These are phyloP conservation scores for Panulirus ornatus DNA, from an alignment of 1,140 invertebrate genomes.

Conservation along the genomic window DNA sequence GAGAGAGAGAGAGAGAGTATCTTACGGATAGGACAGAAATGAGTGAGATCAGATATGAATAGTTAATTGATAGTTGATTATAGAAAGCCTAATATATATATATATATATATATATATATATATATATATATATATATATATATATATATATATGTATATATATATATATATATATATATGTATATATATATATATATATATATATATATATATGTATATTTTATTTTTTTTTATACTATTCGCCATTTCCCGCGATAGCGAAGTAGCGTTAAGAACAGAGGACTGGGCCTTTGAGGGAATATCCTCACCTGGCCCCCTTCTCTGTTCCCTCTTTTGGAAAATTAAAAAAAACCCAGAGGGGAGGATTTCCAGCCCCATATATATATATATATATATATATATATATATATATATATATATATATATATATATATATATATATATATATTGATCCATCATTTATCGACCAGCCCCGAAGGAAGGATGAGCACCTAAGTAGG, in stretches of 20 bases:
- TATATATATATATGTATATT: neutral
- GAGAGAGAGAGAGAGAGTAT: conserved; percentile 25
- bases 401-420: neutral
- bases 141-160: neutral
- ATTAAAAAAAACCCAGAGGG: no score
- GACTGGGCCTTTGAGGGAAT: no score
- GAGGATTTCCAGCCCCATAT: no score
- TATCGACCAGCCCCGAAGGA: no score
- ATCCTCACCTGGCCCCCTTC: no score
- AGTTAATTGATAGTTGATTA: neutral
- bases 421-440: neutral
- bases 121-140: neutral
- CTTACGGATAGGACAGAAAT: neutral
- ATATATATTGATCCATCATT: no score
- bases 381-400: neutral
- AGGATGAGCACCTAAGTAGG: no score
- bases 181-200: neutral
- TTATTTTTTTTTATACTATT: no score
- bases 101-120: neutral
- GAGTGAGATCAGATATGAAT: neutral
- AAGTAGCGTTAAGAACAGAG: no score
- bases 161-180: neutral
- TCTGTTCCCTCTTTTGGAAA: no score
- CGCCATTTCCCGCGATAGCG: no score
- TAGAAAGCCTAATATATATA: neutral